Evolutionary conservation across 2,888 invertebrate genomes (phyloP).

Genomic region (Oscheius myriophilus): DNA sequence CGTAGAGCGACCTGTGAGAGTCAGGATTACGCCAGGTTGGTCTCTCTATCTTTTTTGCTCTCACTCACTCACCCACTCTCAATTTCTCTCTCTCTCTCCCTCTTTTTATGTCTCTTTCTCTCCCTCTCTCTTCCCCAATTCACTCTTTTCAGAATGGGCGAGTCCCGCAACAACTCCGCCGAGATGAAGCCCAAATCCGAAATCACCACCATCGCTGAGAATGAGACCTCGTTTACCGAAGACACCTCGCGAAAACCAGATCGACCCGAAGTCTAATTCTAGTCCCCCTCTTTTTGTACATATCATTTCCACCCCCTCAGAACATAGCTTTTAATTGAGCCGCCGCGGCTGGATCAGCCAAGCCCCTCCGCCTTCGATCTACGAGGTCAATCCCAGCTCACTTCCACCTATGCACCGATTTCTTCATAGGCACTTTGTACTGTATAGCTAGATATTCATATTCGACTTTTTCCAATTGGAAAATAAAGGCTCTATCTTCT

Average conservation of each 20-base stretch:
- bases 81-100: neutral
- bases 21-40: constrained; percentile 37
- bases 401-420: too few relatives aligned
- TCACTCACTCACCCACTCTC: neutral
- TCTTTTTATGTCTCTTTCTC: neutral
- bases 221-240: constrained; percentile 13
- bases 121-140: too few relatives aligned
- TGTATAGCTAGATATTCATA: too few relatives aligned
- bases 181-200: constrained; percentile 35
- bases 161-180: constrained; percentile 46
- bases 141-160: constrained; percentile 43
- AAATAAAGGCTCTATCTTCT: too few relatives aligned
- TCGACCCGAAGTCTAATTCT: constrained; percentile 18
- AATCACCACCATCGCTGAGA: constrained; percentile 9
- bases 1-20: constrained; percentile 30
- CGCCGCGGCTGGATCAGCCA: too few relatives aligned
- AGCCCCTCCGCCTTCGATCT: too few relatives aligned
- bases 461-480: too few relatives aligned
- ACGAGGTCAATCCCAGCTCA: too few relatives aligned
- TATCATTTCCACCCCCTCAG: too few relatives aligned
- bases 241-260: constrained; percentile 12
- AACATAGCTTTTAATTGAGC: too few relatives aligned
- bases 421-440: too few relatives aligned
- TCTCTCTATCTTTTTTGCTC: neutral
- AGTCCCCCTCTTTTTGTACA: neutral